Percentiles rank a stretch among this genome's conserved stretches.
phyloP scores from a whole-genome alignment of 2,888 invertebrate genomes.

The Bombylius discolor region DNA sequence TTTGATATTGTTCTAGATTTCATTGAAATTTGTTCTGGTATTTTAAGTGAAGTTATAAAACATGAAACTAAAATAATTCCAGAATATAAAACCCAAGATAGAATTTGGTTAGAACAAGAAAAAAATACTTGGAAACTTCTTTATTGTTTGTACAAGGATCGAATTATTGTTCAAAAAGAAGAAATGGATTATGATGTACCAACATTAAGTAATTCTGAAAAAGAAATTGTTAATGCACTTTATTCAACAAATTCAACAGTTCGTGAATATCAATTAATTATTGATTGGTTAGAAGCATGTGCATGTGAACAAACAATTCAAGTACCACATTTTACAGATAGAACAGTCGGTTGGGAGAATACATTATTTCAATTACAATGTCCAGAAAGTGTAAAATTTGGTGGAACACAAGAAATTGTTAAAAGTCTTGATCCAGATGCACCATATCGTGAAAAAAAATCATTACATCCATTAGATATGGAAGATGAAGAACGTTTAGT shows the following conservation, averaged over 20 bases:
- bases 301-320: conserved; percentile 45
- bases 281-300: conserved; percentile 86
- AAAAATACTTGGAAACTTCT: conserved; percentile 80
- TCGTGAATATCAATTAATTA: conserved; percentile 66
- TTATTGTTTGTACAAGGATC: conserved; percentile 68
- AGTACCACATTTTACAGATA: conserved; percentile 65
- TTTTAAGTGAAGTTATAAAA: conserved; percentile 13
- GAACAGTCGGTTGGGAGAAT: conserved; percentile 81
- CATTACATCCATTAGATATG: conserved; percentile 73
- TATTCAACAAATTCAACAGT: conserved; percentile 42
- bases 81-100: conserved; percentile 21
- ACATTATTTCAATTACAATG: conserved; percentile 62
- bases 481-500: conserved; percentile 59
- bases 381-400: conserved; percentile 44
- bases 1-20: conserved; percentile 17
- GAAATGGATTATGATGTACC: conserved; percentile 34
- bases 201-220: conserved; percentile 40
- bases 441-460: conserved; percentile 59
- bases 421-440: conserved; percentile 82
- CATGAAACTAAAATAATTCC: conserved; percentile 4
- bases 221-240: conserved; percentile 35
- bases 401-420: conserved; percentile 45
- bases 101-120: conserved; percentile 61
- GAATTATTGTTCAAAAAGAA: conserved; percentile 40
- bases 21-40: conserved; percentile 14